Percentiles rank a stretch among this genome's conserved stretches.
These are phyloP conservation scores for Nomada fabriciana DNA, from an alignment of 2,888 invertebrate species.

Conservation along the genomic window DNA sequence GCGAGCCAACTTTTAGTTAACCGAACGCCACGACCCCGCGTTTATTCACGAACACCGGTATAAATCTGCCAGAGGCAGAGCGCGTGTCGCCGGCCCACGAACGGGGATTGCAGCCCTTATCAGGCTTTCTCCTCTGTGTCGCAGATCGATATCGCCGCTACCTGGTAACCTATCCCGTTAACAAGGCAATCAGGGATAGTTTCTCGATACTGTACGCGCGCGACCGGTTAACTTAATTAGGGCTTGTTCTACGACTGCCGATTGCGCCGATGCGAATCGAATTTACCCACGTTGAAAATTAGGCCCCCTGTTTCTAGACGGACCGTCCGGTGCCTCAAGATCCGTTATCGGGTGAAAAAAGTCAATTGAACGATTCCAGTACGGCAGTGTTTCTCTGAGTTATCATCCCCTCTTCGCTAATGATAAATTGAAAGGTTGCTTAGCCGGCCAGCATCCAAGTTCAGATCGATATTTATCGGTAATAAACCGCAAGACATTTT, in stretches of 20 bases:
- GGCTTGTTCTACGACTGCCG: slow-evolving; percentile 81
- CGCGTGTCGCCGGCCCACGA: slow-evolving; percentile 29
- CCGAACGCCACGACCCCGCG: slow-evolving; percentile 4
- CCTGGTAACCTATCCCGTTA: slow-evolving; percentile 81
- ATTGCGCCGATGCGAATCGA: slow-evolving; percentile 75
- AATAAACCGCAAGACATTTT: slow-evolving; percentile 40
- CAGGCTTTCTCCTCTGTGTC: slow-evolving; percentile 66
- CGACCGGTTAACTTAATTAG: slow-evolving; percentile 82
- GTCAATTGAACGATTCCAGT: neutral
- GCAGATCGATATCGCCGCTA: slow-evolving; percentile 80
- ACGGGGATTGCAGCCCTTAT: slow-evolving; percentile 75
- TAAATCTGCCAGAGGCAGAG: slow-evolving; percentile 76
- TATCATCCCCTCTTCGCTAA: neutral
- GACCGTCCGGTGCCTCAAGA: neutral
- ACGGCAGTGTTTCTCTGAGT: no score
- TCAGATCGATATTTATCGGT: slow-evolving; percentile 55
- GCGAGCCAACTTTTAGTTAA: no score
- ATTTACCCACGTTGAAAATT: slow-evolving; percentile 50
- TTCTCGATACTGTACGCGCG: slow-evolving; percentile 78
- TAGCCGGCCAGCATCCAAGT: neutral
- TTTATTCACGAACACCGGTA: slow-evolving; percentile 64
- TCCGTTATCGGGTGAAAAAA: neutral
- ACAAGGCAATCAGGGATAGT: slow-evolving; percentile 83
- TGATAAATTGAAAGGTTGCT: slow-evolving; percentile 26
- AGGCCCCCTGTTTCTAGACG: slow-evolving; percentile 8